Evolutionary conservation across 2,113 vertebrate species (phyloP).

Genomic region (Leptocoma aspasia): DNA sequence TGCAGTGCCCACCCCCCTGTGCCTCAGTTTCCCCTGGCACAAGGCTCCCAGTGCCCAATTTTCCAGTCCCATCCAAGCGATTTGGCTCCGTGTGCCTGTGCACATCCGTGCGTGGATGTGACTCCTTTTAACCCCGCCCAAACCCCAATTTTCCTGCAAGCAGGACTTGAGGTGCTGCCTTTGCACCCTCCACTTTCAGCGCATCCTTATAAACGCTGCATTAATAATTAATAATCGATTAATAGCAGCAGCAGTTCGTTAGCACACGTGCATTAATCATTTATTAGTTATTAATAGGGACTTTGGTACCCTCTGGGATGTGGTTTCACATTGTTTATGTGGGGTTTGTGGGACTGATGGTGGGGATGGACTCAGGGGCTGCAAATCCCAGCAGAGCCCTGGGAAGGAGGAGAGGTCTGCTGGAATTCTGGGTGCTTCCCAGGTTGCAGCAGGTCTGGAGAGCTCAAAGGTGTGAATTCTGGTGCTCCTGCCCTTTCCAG

Average conservation of each 20-base stretch:
- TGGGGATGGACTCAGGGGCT: neutral
- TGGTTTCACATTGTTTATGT: neutral
- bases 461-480: neutral
- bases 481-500: neutral
- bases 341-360: neutral
- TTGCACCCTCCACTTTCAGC: neutral
- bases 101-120: rapidly evolving
- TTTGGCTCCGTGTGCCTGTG: too few relatives aligned
- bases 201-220: neutral
- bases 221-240: conserved; percentile 23
- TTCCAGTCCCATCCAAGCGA: neutral
- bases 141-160: neutral
- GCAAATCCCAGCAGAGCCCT: neutral
- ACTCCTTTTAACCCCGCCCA: neutral
- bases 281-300: neutral
- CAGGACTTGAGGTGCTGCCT: neutral
- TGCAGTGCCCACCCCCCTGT: neutral
- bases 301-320: neutral
- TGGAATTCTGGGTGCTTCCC: rapidly evolving
- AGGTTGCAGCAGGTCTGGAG: neutral
- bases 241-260: neutral
- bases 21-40: neutral
- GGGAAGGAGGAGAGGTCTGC: neutral
- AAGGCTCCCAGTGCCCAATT: neutral
- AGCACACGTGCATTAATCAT: neutral